A percentile compares a stretch with the other conserved stretches of the same genome.
Evolutionary conservation across 37 sponge, comb jelly and placozoan species (phyloP).

Genomic region (Mnemiopsis leidyi): DNA sequence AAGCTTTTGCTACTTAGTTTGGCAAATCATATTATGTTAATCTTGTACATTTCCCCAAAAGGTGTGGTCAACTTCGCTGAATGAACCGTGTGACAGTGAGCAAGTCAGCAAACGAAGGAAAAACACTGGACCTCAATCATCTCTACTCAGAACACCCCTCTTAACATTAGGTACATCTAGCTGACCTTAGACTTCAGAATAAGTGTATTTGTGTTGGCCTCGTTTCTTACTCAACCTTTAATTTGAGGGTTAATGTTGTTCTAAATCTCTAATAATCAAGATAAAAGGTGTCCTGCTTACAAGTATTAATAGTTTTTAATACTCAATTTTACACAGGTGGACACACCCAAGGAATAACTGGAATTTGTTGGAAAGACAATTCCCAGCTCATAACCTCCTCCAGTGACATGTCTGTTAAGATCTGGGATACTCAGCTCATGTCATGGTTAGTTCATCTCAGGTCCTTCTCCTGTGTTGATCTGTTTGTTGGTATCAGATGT

Average conservation of each 20-base stretch:
- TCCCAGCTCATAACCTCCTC: background rate
- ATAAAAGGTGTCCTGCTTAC: background rate
- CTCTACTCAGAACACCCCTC: constrained; percentile 43
- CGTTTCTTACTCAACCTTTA: too few species aligned
- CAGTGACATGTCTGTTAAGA: background rate
- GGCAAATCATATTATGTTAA: too few species aligned
- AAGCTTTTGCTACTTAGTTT: too few species aligned
- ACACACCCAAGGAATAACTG: constrained; percentile 15
- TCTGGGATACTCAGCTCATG: constrained; percentile 28
- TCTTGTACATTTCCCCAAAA: too few species aligned
- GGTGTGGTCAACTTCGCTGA: constrained; percentile 36
- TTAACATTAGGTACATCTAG: background rate
- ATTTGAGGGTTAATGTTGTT: too few species aligned
- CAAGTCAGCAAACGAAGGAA: constrained; percentile 5
- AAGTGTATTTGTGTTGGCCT: too few species aligned
- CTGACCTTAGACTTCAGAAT: too few species aligned
- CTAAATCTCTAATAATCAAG: too few species aligned
- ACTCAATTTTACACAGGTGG: background rate
- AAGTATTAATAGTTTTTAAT: background rate
- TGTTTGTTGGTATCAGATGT: too few species aligned
- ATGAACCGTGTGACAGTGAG: constrained; percentile 9
- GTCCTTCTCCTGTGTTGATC: too few species aligned
- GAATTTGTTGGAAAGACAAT: background rate
- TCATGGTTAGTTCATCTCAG: constrained; percentile 12
- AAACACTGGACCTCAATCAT: background rate